These are phyloP conservation scores for Halisarca cf. caerulea DNA, from an alignment of 37 sponge, comb jelly and placozoan genomes.

Conservation along the genomic window DNA sequence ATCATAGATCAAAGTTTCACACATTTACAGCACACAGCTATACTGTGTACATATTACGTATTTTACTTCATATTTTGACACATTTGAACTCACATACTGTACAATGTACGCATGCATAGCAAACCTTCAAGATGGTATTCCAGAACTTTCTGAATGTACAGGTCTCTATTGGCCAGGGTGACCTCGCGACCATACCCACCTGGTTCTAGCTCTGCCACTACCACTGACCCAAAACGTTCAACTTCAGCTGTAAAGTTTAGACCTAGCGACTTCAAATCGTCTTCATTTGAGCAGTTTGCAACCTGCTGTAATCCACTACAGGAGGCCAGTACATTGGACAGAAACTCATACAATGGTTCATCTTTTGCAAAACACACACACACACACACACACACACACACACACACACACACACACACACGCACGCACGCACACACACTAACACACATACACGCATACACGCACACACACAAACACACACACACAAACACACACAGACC, in stretches of 20 bases:
- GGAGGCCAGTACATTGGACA: background rate
- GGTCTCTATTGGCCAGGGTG: conserved; percentile 47
- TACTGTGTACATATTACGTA: too few relatives aligned
- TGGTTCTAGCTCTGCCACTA: conserved; percentile 50
- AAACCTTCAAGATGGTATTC: conserved; percentile 57
- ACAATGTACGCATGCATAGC: too few relatives aligned
- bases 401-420: too few relatives aligned
- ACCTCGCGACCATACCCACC: conserved; percentile 52
- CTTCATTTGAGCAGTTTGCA: conserved; percentile 36
- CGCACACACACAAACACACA: too few relatives aligned
- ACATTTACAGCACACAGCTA: background rate
- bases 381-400: too few relatives aligned
- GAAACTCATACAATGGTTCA: background rate
- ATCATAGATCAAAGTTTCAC: too few relatives aligned
- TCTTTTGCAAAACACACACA: too few relatives aligned
- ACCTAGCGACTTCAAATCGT: conserved; percentile 37
- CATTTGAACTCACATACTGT: too few relatives aligned
- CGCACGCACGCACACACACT: too few relatives aligned
- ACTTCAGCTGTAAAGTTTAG: conserved; percentile 30
- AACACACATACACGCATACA: too few relatives aligned
- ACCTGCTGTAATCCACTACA: conserved; percentile 50
- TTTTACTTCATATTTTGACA: too few relatives aligned
- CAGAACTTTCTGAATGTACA: conserved; percentile 47
- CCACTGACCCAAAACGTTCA: conserved; percentile 59
- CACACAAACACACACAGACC: too few relatives aligned